Conservation (phyloP, 2,113 vertebrate genomes). For the Rhombomys opimus region DNA sequence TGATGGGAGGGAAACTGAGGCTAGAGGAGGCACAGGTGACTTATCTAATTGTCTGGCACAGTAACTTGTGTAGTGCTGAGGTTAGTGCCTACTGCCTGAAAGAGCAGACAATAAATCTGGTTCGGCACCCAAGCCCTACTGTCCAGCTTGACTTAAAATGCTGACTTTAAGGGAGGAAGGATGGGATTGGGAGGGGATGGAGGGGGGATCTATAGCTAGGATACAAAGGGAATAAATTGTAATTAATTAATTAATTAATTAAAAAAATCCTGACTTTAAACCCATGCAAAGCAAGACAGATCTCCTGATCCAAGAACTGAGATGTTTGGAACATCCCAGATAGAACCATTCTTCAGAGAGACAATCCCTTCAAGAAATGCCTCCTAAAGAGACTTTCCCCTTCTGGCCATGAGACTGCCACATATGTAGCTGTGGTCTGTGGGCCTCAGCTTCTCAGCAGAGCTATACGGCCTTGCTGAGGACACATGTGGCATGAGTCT, state of each 20-base stretch:
- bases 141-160: neutral
- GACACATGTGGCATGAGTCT: accelerated
- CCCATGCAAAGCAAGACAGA: neutral
- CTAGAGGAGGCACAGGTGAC: neutral
- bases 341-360: neutral
- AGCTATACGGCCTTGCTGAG: neutral
- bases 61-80: neutral
- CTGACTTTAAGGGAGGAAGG: neutral
- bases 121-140: neutral
- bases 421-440: neutral
- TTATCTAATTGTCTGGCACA: neutral
- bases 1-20: neutral
- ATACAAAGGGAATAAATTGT: too few species aligned
- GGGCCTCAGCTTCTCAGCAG: neutral
- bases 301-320: neutral
- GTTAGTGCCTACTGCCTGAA: accelerated
- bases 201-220: too few species aligned
- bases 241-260: too few species aligned
- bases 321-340: neutral
- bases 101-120: neutral
- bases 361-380: neutral
- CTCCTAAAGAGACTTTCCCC: neutral
- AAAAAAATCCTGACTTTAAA: neutral
- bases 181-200: too few species aligned
- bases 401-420: neutral